Evolutionary conservation across 1,140 invertebrate genomes (phyloP).

Genomic region (Agrypnia vestita): DNA sequence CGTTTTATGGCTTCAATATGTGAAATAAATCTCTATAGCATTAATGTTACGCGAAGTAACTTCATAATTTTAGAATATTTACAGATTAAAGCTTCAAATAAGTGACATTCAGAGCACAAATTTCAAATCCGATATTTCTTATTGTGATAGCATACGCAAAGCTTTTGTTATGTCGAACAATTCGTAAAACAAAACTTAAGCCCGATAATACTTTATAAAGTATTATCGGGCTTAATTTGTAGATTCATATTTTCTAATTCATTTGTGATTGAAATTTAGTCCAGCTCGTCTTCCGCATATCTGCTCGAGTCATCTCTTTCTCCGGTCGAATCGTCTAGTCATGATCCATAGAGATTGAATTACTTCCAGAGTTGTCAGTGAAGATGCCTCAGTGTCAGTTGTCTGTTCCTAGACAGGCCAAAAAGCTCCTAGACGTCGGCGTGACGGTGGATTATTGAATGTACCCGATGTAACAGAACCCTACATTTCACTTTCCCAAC

Average conservation of each 20-base stretch:
- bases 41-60: too few relatives aligned
- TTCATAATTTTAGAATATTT: too few relatives aligned
- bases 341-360: slow-evolving; percentile 46
- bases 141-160: too few relatives aligned
- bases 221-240: background rate
- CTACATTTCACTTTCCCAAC: background rate
- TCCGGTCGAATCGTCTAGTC: slow-evolving; percentile 44
- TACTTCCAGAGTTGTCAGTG: slow-evolving; percentile 31
- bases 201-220: background rate
- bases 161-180: too few relatives aligned
- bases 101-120: too few relatives aligned
- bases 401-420: slow-evolving; percentile 53
- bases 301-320: slow-evolving; percentile 28
- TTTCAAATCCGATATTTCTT: too few relatives aligned
- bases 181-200: slow-evolving; percentile 9
- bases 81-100: too few relatives aligned
- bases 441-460: slow-evolving; percentile 11
- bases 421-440: slow-evolving; percentile 46
- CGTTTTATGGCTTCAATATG: too few relatives aligned
- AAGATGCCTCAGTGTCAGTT: slow-evolving; percentile 51
- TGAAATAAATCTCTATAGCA: too few relatives aligned
- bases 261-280: slow-evolving; percentile 14
- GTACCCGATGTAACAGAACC: slow-evolving; percentile 1
- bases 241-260: background rate
- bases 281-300: background rate